Percentiles rank a stretch among this genome's conserved stretches.
phyloP scores from a whole-genome alignment of 2,888 invertebrate species.

The Brenthis hecate region DNA sequence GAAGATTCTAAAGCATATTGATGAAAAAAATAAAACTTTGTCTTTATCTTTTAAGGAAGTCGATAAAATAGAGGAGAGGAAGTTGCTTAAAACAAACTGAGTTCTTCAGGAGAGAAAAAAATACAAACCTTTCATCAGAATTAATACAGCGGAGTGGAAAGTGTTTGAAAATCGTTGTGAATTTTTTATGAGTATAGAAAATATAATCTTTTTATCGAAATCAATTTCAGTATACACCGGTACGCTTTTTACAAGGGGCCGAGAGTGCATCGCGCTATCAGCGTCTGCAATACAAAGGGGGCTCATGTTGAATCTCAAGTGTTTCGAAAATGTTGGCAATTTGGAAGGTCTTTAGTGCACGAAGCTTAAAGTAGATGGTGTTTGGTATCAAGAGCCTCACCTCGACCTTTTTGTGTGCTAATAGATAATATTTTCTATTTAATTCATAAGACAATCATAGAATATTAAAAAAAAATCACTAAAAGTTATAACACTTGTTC shows the following conservation, averaged over 20 bases:
- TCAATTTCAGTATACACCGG: constrained; percentile 31
- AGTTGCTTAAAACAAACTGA: constrained; percentile 13
- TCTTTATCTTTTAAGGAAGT: constrained; percentile 9
- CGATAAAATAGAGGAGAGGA: constrained; percentile 10
- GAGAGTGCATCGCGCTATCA: constrained; percentile 30
- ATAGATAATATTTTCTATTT: too few species aligned
- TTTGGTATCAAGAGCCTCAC: too few species aligned
- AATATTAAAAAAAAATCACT: too few species aligned
- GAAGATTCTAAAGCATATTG: too few species aligned
- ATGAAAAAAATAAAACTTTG: constrained; percentile 3
- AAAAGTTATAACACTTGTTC: too few species aligned
- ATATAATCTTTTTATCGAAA: constrained; percentile 26
- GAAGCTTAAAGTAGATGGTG: too few species aligned
- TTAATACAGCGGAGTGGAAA: constrained; percentile 16
- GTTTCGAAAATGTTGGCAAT: too few species aligned
- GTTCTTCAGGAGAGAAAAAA: constrained; percentile 1
- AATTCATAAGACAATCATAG: too few species aligned
- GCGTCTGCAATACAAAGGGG: constrained; percentile 16
- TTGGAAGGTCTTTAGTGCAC: too few species aligned
- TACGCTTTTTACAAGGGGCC: constrained; percentile 27
- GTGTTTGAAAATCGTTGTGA: constrained; percentile 15
- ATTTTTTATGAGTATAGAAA: constrained; percentile 32
- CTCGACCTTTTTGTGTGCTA: too few species aligned
- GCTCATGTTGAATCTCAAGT: constrained; percentile 8
- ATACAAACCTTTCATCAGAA: constrained; percentile 16